phyloP scores from a whole-genome alignment of 92 coral and sea anemone genomes.

The Pocillopora grandis region DNA sequence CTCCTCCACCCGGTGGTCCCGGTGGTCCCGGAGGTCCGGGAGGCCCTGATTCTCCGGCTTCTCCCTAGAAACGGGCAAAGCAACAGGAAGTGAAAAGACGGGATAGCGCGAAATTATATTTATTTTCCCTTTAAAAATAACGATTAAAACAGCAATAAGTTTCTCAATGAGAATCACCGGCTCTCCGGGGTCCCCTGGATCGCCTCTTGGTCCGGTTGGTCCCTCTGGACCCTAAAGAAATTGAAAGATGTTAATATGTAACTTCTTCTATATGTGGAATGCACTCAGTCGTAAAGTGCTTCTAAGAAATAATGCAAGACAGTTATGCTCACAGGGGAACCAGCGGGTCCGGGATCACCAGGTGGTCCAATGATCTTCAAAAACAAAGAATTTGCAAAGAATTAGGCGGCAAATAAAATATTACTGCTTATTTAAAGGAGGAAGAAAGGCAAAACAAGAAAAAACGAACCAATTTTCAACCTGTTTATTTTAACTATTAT shows the following conservation, averaged over 20 bases:
- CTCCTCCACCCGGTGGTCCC: constrained; percentile 33
- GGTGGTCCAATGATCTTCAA: constrained; percentile 61
- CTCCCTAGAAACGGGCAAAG: constrained; percentile 16
- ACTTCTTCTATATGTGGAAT: background rate
- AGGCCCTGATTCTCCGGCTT: constrained; percentile 21
- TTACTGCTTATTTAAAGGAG: too few relatives aligned
- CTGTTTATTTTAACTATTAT: background rate
- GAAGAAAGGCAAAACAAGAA: too few relatives aligned
- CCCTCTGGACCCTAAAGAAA: constrained; percentile 41
- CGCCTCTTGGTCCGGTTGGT: constrained; percentile 57
- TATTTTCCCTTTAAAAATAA: too few relatives aligned
- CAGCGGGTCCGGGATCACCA: constrained; percentile 81
- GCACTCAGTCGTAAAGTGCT: background rate
- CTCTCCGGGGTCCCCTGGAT: constrained; percentile 61
- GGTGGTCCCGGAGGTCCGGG: constrained; percentile 37
- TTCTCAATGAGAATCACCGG: constrained; percentile 19
- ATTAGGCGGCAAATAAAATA: background rate
- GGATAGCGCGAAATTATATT: too few relatives aligned
- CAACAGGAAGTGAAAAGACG: background rate
- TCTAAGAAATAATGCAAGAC: background rate
- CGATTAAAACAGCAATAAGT: too few relatives aligned
- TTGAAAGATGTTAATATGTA: background rate
- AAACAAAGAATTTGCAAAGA: background rate
- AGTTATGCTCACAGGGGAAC: constrained; percentile 58
- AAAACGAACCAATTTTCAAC: background rate